Conservation (phyloP, 2,888 invertebrate genomes). For the Elaeidobius kamerunicus region DNA sequence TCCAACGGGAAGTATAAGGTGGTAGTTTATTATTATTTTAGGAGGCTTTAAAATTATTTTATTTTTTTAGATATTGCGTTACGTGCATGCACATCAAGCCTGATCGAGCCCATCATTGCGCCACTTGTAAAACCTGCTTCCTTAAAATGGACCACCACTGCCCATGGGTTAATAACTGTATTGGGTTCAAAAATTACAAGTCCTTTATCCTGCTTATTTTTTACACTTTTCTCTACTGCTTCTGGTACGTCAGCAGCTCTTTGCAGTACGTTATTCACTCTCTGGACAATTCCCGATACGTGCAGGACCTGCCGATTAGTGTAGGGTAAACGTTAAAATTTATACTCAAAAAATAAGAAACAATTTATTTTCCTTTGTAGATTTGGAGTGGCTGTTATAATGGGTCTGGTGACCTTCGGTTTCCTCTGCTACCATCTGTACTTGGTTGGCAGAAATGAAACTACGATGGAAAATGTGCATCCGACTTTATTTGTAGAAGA, state of each 20-base stretch:
- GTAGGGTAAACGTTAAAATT: conserved; percentile 9
- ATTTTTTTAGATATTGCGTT: conserved; percentile 38
- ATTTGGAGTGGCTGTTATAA: conserved; percentile 25
- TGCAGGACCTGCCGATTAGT: conserved; percentile 10
- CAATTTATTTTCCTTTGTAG: conserved; percentile 19
- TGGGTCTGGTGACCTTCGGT: conserved; percentile 28
- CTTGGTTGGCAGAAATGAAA: conserved; percentile 35
- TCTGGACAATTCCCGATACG: conserved; percentile 9
- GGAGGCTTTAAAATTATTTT: neutral
- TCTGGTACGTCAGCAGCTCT: conserved; percentile 29
- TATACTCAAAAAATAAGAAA: neutral
- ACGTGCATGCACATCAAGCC: conserved; percentile 41
- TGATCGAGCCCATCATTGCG: conserved; percentile 43
- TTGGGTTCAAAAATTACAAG: conserved; percentile 41
- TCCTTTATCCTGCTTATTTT: conserved; percentile 38
- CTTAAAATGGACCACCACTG: conserved; percentile 46
- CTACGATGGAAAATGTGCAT: conserved; percentile 37
- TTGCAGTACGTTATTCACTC: neutral
- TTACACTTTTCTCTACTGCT: conserved; percentile 34
- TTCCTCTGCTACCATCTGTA: conserved; percentile 35
- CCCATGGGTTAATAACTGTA: conserved; percentile 42
- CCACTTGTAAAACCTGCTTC: conserved; percentile 39
- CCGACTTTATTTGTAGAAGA: conserved; percentile 31
- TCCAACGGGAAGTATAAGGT: conserved; percentile 49
- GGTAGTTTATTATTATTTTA: neutral